Conservation (phyloP, 2,888 invertebrate species). For the Ypsolopha scabrella region DNA sequence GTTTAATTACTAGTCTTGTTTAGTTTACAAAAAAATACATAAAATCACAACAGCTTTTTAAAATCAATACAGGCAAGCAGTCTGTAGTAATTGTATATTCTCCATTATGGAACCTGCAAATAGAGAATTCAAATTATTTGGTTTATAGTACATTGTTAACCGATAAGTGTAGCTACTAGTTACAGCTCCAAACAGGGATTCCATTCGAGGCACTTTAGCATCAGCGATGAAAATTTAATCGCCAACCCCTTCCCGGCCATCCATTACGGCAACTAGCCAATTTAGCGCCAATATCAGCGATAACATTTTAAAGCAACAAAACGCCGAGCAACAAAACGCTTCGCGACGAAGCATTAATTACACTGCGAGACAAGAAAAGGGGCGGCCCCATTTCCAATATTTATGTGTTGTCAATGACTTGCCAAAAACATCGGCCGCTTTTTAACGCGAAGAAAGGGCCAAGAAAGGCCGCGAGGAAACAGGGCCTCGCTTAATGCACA, state of each 20-base stretch:
- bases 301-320: slow-evolving; percentile 52
- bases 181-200: too few species aligned
- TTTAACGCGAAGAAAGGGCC: slow-evolving; percentile 66
- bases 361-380: slow-evolving; percentile 65
- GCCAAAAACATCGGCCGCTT: slow-evolving; percentile 67
- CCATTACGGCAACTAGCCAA: slow-evolving; percentile 3
- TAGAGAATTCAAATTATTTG: too few species aligned
- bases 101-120: too few species aligned
- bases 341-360: slow-evolving; percentile 65
- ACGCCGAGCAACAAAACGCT: slow-evolving; percentile 17
- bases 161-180: too few species aligned
- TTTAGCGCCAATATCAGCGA: slow-evolving; percentile 16
- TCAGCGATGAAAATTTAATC: too few species aligned
- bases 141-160: too few species aligned
- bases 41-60: too few species aligned
- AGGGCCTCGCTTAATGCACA: slow-evolving; percentile 66
- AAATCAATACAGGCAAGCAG: too few species aligned
- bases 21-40: too few species aligned
- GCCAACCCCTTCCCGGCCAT: background rate
- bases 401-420: slow-evolving; percentile 71
- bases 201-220: too few species aligned
- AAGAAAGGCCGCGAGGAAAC: slow-evolving; percentile 61
- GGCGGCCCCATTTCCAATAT: slow-evolving; percentile 68
- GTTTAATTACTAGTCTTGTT: too few species aligned
- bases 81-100: too few species aligned